These are phyloP conservation scores for Kryptolebias ocellatus DNA, from an alignment of 2,797 vertebrate species.

Conservation along the genomic window DNA sequence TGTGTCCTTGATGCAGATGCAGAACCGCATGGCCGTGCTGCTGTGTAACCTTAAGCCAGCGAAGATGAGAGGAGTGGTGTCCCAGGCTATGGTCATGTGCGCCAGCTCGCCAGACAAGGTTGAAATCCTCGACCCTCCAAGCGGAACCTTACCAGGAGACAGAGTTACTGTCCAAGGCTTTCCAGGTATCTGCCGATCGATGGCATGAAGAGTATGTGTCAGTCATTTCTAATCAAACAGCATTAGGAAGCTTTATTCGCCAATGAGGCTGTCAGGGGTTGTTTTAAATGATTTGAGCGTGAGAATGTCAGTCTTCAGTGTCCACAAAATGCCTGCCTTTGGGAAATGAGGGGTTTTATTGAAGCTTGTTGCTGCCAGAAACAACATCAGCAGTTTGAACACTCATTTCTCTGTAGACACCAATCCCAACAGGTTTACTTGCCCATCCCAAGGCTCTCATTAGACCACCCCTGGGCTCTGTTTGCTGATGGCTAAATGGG, in stretches of 20 bases:
- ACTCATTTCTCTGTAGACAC: slow-evolving; percentile 33
- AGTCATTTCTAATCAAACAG: background rate
- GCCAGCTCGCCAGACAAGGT: slow-evolving; percentile 95
- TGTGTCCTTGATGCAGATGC: slow-evolving; percentile 85
- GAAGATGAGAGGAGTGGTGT: slow-evolving; percentile 96
- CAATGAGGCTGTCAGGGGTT: background rate
- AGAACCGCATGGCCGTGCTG: slow-evolving; percentile 94
- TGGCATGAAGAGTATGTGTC: background rate
- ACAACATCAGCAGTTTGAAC: slow-evolving; percentile 29
- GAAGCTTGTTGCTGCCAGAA: slow-evolving; percentile 36
- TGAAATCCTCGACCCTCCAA: slow-evolving; percentile 93
- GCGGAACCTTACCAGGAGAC: slow-evolving; percentile 89
- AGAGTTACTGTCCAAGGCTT: slow-evolving; percentile 90
- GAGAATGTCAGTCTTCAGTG: background rate
- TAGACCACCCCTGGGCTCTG: slow-evolving; percentile 21
- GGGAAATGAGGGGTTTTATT: slow-evolving; percentile 32
- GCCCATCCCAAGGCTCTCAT: slow-evolving; percentile 35
- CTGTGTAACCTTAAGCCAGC: slow-evolving; percentile 97
- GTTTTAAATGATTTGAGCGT: background rate
- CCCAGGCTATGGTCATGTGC: slow-evolving; percentile 99
- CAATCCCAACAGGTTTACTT: slow-evolving; percentile 21
- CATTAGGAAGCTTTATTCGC: background rate
- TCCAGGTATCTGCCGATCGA: slow-evolving; percentile 81
- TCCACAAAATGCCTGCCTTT: slow-evolving; percentile 30
- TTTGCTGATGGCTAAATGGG: slow-evolving; percentile 59